phyloP scores from a whole-genome alignment of 2,888 invertebrate species.

The Tetramorium bicarinatum region DNA sequence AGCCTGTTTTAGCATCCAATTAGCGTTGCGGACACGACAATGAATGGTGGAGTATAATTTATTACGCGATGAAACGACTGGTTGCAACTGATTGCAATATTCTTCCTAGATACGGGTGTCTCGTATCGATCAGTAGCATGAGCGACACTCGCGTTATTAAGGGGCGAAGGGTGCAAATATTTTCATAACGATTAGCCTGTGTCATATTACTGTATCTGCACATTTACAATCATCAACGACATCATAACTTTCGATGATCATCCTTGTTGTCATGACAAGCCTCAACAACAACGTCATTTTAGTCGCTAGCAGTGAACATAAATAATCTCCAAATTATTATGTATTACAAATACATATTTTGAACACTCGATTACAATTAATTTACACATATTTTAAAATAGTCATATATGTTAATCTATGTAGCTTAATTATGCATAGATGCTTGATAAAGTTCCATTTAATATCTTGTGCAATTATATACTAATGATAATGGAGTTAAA shows the following conservation, averaged over 20 bases:
- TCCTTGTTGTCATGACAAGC: constrained; percentile 54
- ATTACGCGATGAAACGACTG: constrained; percentile 66
- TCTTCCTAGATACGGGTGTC: constrained; percentile 71
- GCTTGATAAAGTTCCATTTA: neutral
- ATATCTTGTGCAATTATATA: neutral
- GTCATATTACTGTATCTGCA: constrained; percentile 54
- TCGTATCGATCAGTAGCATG: constrained; percentile 68
- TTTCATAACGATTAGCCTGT: constrained; percentile 67
- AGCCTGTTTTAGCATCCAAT: constrained; percentile 60
- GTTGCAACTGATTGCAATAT: constrained; percentile 72
- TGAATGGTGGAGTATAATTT: constrained; percentile 70
- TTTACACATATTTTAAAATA: neutral
- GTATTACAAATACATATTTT: neutral
- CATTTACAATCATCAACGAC: constrained; percentile 53
- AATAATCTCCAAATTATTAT: constrained; percentile 18
- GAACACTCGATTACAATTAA: neutral
- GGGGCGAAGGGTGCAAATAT: constrained; percentile 70
- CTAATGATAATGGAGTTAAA: constrained; percentile 14
- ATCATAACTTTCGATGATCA: constrained; percentile 67
- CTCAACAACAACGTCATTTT: constrained; percentile 62
- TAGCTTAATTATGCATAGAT: neutral
- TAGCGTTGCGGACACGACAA: constrained; percentile 69
- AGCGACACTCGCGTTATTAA: constrained; percentile 74
- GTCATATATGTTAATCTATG: neutral
- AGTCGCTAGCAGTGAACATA: constrained; percentile 62